A percentile compares a stretch with the other conserved stretches of the same genome.
Conservation (phyloP, 1,140 invertebrate genomes). For the Heliothis subflexa region DNA sequence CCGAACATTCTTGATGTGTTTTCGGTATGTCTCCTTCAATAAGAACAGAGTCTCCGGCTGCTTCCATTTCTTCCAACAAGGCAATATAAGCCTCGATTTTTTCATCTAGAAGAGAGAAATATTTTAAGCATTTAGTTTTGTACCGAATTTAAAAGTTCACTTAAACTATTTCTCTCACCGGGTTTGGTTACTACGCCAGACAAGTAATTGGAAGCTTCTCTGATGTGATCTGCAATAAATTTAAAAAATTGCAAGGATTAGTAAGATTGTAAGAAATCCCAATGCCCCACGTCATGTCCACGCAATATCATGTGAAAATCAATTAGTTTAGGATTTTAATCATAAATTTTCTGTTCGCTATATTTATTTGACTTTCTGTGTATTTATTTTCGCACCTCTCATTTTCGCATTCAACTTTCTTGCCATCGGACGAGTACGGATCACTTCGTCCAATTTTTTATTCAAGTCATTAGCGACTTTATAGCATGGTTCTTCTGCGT, state of each 20-base stretch:
- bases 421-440: conserved; percentile 65
- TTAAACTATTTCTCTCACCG: conserved; percentile 53
- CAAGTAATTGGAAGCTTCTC: conserved; percentile 67
- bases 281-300: no score
- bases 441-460: conserved; percentile 71
- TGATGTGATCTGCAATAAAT: conserved; percentile 65
- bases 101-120: conserved; percentile 58
- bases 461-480: conserved; percentile 58
- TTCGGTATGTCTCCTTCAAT: conserved; percentile 73
- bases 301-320: no score
- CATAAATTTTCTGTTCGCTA: background rate
- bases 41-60: conserved; percentile 64
- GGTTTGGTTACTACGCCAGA: conserved; percentile 70
- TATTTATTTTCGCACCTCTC: conserved; percentile 63
- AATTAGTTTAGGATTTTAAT: no score
- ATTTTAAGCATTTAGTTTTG: conserved; percentile 25
- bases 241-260: background rate
- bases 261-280: background rate
- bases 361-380: background rate
- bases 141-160: background rate
- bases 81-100: conserved; percentile 75
- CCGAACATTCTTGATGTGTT: conserved; percentile 69
- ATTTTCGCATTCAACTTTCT: conserved; percentile 69
- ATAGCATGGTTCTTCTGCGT: conserved; percentile 56
- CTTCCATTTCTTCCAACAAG: conserved; percentile 73